phyloP scores from a whole-genome alignment of 2,797 vertebrate species.

The Monodelphis domestica region DNA sequence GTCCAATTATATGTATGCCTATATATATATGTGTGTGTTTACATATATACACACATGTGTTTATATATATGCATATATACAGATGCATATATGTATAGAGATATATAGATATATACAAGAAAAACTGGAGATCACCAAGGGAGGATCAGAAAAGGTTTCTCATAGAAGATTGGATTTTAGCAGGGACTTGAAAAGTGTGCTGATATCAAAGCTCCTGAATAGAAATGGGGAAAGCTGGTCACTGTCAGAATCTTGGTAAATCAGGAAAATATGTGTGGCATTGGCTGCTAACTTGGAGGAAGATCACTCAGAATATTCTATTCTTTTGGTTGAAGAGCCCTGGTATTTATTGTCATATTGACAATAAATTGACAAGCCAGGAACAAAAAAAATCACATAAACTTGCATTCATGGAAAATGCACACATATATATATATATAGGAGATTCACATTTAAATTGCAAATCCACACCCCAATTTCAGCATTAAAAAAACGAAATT shows the following conservation, averaged over 20 bases:
- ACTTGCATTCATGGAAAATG: slow-evolving; percentile 17
- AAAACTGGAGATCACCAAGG: not conserved
- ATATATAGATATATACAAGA: not conserved
- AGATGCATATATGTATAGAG: too few relatives aligned
- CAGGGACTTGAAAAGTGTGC: not conserved
- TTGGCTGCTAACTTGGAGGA: slow-evolving; percentile 37
- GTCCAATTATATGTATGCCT: too few relatives aligned
- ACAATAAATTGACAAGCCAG: slow-evolving; percentile 17
- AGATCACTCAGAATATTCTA: not conserved
- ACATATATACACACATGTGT: too few relatives aligned
- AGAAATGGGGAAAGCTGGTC: not conserved
- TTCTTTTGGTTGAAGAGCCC: slow-evolving; percentile 35
- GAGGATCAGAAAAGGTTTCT: not conserved
- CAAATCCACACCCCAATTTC: slow-evolving; percentile 14
- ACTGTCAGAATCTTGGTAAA: not conserved
- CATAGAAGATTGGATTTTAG: too few relatives aligned
- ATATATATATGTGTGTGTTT: too few relatives aligned
- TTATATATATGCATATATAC: not conserved
- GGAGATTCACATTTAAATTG: not conserved
- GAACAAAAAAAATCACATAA: not conserved
- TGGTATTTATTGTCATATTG: not conserved
- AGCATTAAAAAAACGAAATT: slow-evolving; percentile 23
- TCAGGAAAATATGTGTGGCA: not conserved
- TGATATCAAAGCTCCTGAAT: not conserved
- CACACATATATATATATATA: not conserved